These are phyloP conservation scores for Oryzias woworae DNA, from an alignment of 2,113 vertebrate genomes.

Conservation along the genomic window DNA sequence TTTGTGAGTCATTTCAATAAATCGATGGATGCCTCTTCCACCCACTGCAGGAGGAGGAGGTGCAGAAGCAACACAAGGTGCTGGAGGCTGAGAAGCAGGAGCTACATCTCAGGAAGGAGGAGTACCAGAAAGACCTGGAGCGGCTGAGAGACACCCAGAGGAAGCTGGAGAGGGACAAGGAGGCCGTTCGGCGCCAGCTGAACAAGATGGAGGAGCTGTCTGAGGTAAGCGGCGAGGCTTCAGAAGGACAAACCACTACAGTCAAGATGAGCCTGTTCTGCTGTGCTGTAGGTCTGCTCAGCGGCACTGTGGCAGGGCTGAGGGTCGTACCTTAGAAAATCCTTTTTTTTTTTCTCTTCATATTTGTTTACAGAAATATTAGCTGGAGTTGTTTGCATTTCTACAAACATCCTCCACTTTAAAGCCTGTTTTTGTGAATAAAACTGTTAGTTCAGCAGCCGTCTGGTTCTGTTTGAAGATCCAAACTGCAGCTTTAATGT, in stretches of 20 bases:
- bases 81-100: constrained; percentile 79
- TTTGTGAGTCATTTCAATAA: constrained; percentile 9
- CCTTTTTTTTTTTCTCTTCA: neutral
- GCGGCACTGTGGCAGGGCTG: neutral
- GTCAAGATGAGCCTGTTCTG: neutral
- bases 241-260: too few relatives aligned
- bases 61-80: constrained; percentile 67
- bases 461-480: too few relatives aligned
- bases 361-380: neutral
- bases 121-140: constrained; percentile 89
- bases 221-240: constrained; percentile 51
- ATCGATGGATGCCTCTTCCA: constrained; percentile 5
- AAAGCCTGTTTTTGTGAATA: too few relatives aligned
- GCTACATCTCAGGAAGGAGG: constrained; percentile 77
- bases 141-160: constrained; percentile 84
- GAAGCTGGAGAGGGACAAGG: constrained; percentile 86
- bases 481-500: too few relatives aligned
- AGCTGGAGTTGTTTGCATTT: too few relatives aligned
- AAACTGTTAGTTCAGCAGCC: too few relatives aligned
- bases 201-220: constrained; percentile 75
- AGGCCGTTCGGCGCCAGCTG: constrained; percentile 78
- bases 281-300: neutral
- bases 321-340: neutral
- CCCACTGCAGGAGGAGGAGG: constrained; percentile 76
- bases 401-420: too few relatives aligned